Base-by-base conservation (phyloP, 2,113 vertebrate species). In the Ranitomeya variabilis region DNA sequence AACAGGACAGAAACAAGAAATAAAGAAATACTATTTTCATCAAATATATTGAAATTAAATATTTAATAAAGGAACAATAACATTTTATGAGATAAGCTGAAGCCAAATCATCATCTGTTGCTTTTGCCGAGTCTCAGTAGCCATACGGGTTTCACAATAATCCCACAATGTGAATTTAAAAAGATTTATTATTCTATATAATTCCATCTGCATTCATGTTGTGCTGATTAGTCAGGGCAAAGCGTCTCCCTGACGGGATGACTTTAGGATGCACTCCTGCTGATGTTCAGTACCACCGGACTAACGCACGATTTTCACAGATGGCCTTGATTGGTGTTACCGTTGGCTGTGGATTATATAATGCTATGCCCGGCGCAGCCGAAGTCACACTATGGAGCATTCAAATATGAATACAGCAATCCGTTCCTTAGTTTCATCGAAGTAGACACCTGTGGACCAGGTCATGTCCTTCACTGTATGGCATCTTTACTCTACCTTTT, bases 141-240 rank as follows among this genome's bases (percentile, higher is more conserved):
- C 73, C 73, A 8, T 18, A 76, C 11, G 73, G 73, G 8, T 52
- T 74, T 52, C 62, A 64, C 18, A 78, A 78, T 60, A n/a, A 76
- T 86, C 16, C 57, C 74, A n/a, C 71, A 52, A 14, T 73, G 54
- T 74, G 54, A 26, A 37, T 60, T 85, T 85, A 51, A 74, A 31
- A 85, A 85, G 54, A 74, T 84, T 71, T 55, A 84, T 85, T 85
- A 85, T 85, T 85, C 55, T 45, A 6, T 31, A 85, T 76, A 18
- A 85, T 55, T 59, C 59, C 23, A 54, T 74, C 18, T 6, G 12
- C 76, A 76, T 85, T 74, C 83, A 18, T 37, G 67, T n/a, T 54
- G 23, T 85, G 67, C 83, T 85, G 69, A 73, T 85, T 85, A 59
- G 26, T 74, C 67, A 57, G 64, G 66, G 64, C 45, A 54, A 84